These are phyloP conservation scores for Parascotia fuliginaria DNA, from an alignment of 2,888 invertebrate species.

Conservation along the genomic window DNA sequence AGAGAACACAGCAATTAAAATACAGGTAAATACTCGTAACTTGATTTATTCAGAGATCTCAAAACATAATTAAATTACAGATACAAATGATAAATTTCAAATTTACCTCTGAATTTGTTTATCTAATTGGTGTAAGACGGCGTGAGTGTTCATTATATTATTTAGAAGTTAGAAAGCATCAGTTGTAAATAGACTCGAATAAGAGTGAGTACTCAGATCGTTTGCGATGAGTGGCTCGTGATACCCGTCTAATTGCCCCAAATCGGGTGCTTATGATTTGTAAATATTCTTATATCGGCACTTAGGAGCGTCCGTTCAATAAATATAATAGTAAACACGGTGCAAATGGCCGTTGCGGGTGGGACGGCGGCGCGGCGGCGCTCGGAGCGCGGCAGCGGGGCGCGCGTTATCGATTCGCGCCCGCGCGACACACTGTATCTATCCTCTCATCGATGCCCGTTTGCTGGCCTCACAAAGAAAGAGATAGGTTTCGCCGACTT, in stretches of 20 bases:
- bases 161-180: neutral
- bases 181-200: neutral
- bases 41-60: no score
- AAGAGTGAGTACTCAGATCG: neutral
- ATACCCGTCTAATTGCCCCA: conserved; percentile 57
- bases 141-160: conserved; percentile 24
- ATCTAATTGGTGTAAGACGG: conserved; percentile 29
- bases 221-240: conserved; percentile 32
- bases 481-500: conserved; percentile 86
- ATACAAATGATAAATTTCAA: conserved; percentile 17
- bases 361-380: conserved; percentile 53
- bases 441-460: conserved; percentile 85
- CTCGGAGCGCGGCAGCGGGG: conserved; percentile 55
- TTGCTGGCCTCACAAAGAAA: conserved; percentile 84
- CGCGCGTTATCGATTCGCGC: conserved; percentile 80
- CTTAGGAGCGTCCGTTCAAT: conserved; percentile 82
- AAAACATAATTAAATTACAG: neutral
- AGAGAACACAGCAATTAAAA: no score
- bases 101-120: conserved; percentile 26
- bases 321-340: conserved; percentile 86
- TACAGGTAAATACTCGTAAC: no score
- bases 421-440: conserved; percentile 85
- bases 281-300: conserved; percentile 80
- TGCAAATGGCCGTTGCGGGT: conserved; percentile 83
- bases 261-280: conserved; percentile 68